A percentile compares a stretch with the other conserved stretches of the same genome.
phyloP scores from a whole-genome alignment of 2,888 invertebrate species.

The Apotomis turbidana region DNA sequence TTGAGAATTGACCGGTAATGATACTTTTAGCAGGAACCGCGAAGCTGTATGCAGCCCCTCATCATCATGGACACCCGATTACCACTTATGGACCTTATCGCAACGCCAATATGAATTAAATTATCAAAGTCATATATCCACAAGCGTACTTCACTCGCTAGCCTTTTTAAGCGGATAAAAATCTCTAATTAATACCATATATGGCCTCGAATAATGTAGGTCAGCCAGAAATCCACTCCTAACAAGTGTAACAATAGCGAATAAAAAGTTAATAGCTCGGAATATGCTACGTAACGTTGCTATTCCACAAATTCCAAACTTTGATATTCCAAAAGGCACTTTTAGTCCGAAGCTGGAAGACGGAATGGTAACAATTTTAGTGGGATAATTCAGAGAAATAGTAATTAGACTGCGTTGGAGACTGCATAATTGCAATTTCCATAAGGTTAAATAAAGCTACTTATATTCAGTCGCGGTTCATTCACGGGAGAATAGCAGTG shows the following conservation, averaged over 20 bases:
- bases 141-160: not conserved
- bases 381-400: slow-evolving; percentile 58
- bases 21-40: slow-evolving; percentile 11
- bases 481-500: slow-evolving; percentile 52
- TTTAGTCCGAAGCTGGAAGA: slow-evolving; percentile 47
- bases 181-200: slow-evolving; percentile 17
- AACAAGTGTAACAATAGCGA: slow-evolving; percentile 3
- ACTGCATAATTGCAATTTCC: slow-evolving; percentile 62
- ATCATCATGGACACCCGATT: slow-evolving; percentile 30
- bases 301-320: slow-evolving; percentile 36
- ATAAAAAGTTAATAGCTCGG: not conserved
- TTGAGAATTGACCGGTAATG: slow-evolving; percentile 11
- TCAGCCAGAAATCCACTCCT: not conserved
- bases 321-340: slow-evolving; percentile 49
- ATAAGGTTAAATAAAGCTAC: slow-evolving; percentile 58
- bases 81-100: slow-evolving; percentile 38
- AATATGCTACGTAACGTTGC: not conserved
- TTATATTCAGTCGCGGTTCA: slow-evolving; percentile 44
- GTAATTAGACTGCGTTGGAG: slow-evolving; percentile 52
- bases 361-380: slow-evolving; percentile 56
- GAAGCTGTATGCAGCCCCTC: slow-evolving; percentile 11
- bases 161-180: not conserved
- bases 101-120: slow-evolving; percentile 31
- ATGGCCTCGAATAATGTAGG: not conserved
- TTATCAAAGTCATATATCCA: slow-evolving; percentile 16